Conservation (phyloP, 2,888 invertebrate species). For the Epinotia demarniana region DNA sequence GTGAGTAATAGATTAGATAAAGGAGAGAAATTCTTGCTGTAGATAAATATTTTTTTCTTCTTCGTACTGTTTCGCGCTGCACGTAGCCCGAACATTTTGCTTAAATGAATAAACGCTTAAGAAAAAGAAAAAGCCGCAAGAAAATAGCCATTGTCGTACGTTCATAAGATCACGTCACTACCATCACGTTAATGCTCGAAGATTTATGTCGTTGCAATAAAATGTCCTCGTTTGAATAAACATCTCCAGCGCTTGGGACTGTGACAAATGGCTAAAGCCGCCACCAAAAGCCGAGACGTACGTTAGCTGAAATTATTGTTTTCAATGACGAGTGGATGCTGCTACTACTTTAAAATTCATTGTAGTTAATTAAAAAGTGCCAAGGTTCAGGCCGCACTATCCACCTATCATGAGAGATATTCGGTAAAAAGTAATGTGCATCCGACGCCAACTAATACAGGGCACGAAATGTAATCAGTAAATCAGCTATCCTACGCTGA, state of each 20-base stretch:
- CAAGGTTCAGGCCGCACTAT: background rate
- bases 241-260: conserved; percentile 69
- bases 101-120: conserved; percentile 45
- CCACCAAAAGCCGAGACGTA: conserved; percentile 74
- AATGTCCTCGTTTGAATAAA: conserved; percentile 82
- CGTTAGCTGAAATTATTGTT: conserved; percentile 79
- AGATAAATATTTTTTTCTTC: background rate
- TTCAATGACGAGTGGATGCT: conserved; percentile 67
- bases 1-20: conserved; percentile 7
- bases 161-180: conserved; percentile 73
- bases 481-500: background rate
- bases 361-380: background rate
- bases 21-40: background rate
- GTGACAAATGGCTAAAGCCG: conserved; percentile 78
- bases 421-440: background rate
- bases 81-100: conserved; percentile 36
- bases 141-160: conserved; percentile 68
- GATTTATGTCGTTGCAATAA: conserved; percentile 82
- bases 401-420: background rate
- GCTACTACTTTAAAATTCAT: background rate
- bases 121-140: conserved; percentile 50
- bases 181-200: conserved; percentile 70
- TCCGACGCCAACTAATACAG: background rate
- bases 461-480: background rate
- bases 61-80: background rate